Evolutionary conservation across 2,113 vertebrate genomes (phyloP).

Genomic region (Potamarius usumacintae): DNA sequence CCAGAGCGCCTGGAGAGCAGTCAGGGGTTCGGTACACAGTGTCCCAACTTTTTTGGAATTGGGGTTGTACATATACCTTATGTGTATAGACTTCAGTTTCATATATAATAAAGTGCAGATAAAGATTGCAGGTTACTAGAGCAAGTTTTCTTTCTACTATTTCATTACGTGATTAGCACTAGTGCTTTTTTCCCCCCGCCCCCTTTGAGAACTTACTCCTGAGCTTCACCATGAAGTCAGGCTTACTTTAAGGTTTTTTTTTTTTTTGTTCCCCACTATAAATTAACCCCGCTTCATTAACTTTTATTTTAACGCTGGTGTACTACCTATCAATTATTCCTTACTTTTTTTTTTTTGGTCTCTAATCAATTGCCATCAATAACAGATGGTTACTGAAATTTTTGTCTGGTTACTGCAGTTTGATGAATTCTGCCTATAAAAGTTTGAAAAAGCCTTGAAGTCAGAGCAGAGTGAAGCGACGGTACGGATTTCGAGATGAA

Average conservation of each 20-base stretch:
- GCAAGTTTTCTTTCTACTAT: not conserved
- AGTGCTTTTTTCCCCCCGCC: not conserved
- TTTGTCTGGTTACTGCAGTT: conserved; percentile 16
- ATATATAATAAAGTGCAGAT: not conserved
- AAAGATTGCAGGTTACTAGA: conserved; percentile 1
- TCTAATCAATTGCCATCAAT: conserved; percentile 32
- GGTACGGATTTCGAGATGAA: conserved; percentile 46
- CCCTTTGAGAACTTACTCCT: not conserved
- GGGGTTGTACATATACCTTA: no score
- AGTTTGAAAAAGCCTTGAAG: conserved; percentile 33
- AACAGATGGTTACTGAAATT: conserved; percentile 29
- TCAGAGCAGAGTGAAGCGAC: conserved; percentile 38
- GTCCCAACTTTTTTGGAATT: no score
- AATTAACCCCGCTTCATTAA: not conserved
- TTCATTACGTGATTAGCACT: not conserved
- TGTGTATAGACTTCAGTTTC: conserved; percentile 20
- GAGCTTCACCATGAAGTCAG: not conserved
- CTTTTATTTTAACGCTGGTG: conserved; percentile 3
- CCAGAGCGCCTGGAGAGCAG: no score
- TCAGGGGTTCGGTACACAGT: no score
- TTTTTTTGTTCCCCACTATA: not conserved
- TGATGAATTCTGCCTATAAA: conserved; percentile 27
- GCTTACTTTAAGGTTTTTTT: not conserved
- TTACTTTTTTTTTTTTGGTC: conserved; percentile 3
- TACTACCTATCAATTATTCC: conserved; percentile 6